phyloP scores from a whole-genome alignment of 2,113 vertebrate genomes.

The Malurus alboscapulatus region DNA sequence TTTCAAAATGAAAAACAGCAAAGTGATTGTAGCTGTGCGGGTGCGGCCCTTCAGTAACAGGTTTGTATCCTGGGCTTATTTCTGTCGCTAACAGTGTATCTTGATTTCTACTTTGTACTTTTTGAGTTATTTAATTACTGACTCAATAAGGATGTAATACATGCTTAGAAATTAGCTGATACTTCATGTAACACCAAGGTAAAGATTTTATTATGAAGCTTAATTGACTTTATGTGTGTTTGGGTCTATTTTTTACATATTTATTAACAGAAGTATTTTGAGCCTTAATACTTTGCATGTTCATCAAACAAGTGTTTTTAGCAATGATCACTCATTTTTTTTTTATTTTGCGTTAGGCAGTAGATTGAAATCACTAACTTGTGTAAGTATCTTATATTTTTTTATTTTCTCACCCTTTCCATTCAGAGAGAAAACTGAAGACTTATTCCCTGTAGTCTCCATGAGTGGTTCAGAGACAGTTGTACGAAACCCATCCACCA shows the following conservation, averaged over 20 bases:
- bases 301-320: neutral
- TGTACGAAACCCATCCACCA: slow-evolving; percentile 82
- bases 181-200: neutral
- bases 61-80: slow-evolving; percentile 63
- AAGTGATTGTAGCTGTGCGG: slow-evolving; percentile 88
- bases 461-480: slow-evolving; percentile 80
- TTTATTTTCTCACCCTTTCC: neutral
- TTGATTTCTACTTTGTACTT: neutral
- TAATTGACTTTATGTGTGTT: neutral
- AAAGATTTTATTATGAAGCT: neutral
- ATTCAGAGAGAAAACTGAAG: slow-evolving; percentile 84
- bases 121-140: neutral
- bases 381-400: neutral
- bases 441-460: slow-evolving; percentile 79
- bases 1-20: slow-evolving; percentile 84
- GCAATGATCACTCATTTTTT: neutral
- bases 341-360: neutral
- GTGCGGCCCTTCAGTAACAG: slow-evolving; percentile 88
- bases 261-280: neutral
- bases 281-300: neutral
- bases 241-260: neutral
- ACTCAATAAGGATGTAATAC: neutral
- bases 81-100: neutral
- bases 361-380: neutral
- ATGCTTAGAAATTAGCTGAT: neutral